phyloP scores from a whole-genome alignment of 2,888 invertebrate genomes.

The Drosophila maculinotata region DNA sequence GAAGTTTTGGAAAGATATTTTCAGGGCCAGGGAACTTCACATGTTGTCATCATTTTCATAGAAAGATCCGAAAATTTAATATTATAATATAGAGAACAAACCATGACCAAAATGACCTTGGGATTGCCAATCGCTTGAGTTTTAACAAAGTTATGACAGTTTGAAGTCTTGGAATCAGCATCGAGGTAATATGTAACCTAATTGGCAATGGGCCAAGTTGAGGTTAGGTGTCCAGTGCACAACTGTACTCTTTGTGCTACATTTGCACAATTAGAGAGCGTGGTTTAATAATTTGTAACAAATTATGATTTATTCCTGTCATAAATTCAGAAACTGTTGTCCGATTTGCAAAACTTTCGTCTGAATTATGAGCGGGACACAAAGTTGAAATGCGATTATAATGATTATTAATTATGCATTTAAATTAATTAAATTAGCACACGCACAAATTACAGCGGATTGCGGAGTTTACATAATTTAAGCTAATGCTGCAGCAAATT shows the following conservation, averaged over 20 bases:
- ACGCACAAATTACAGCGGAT: conserved; percentile 39
- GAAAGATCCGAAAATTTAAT: too few relatives aligned
- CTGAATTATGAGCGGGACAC: conserved; percentile 26
- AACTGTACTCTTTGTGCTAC: conserved; percentile 9
- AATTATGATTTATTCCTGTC: conserved; percentile 49
- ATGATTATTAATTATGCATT: conserved; percentile 70
- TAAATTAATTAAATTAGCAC: conserved; percentile 66
- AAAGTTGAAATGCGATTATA: conserved; percentile 31
- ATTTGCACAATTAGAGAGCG: background rate
- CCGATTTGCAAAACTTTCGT: conserved; percentile 14
- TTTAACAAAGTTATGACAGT: too few relatives aligned
- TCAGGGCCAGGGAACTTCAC: too few relatives aligned
- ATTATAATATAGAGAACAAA: too few relatives aligned
- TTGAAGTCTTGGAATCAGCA: background rate
- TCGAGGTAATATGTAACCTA: background rate
- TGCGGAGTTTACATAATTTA: conserved; percentile 45
- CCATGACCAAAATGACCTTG: too few relatives aligned
- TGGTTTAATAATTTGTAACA: conserved; percentile 20
- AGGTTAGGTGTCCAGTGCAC: background rate
- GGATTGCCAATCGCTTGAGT: too few relatives aligned
- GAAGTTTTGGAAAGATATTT: background rate
- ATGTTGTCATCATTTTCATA: too few relatives aligned
- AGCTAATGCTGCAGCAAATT: conserved; percentile 65
- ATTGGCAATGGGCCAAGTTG: background rate
- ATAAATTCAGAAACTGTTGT: conserved; percentile 39